Conservation (phyloP, 2,797 vertebrate genomes). For the Takifugu ocellatus region DNA sequence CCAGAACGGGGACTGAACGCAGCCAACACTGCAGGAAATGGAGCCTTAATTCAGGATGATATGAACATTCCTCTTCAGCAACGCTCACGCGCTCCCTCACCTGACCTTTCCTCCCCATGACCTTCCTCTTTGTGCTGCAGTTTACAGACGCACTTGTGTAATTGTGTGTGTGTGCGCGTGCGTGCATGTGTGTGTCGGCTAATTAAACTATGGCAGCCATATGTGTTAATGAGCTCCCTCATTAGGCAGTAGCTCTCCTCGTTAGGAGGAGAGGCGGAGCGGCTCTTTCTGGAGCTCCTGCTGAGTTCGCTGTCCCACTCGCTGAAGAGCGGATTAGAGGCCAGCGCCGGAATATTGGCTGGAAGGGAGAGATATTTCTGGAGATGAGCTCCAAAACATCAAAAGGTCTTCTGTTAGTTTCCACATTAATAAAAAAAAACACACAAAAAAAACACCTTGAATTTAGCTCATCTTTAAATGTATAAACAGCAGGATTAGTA, state of each 20-base stretch:
- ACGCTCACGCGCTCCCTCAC: not conserved
- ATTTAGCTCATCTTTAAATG: too few species aligned
- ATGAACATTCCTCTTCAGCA: constrained; percentile 2
- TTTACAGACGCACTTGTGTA: constrained; percentile 27
- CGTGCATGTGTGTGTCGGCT: constrained; percentile 65
- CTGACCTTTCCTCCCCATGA: constrained; percentile 38
- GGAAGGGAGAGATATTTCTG: constrained; percentile 28
- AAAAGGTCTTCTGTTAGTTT: not conserved
- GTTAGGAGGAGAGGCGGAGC: constrained; percentile 75
- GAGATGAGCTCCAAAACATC: constrained; percentile 18
- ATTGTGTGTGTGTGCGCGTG: constrained; percentile 37
- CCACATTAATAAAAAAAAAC: not conserved
- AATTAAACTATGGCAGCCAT: constrained; percentile 88
- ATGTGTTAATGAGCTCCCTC: constrained; percentile 91
- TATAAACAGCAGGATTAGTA: too few species aligned
- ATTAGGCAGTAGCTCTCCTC: constrained; percentile 84
- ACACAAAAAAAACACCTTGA: too few species aligned
- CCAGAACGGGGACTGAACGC: not conserved
- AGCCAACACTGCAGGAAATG: not conserved
- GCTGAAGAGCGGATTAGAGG: constrained; percentile 60
- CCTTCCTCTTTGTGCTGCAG: constrained; percentile 37
- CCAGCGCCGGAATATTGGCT: constrained; percentile 22
- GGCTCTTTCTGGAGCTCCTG: constrained; percentile 72
- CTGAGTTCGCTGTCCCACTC: constrained; percentile 81
- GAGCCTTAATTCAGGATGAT: not conserved